Conservation (phyloP, 2,888 invertebrate species). For the Peribatodes rhomboidaria region DNA sequence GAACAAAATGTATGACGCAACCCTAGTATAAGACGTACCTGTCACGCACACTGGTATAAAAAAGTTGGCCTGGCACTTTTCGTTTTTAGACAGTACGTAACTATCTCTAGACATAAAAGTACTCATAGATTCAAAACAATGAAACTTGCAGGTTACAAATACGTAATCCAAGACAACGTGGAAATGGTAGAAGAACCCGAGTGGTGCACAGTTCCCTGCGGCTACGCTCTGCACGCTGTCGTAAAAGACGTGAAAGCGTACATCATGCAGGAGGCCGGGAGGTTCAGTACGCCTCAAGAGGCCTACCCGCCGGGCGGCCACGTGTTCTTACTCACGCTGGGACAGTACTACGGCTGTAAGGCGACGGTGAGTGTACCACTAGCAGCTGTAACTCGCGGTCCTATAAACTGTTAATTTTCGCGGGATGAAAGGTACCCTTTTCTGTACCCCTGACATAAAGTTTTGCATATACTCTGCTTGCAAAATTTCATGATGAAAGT, state of each 20-base stretch:
- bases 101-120: too few species aligned
- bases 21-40: too few species aligned
- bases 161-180: constrained; percentile 85
- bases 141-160: constrained; percentile 70
- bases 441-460: too few species aligned
- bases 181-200: constrained; percentile 89
- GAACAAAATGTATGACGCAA: too few species aligned
- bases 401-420: too few species aligned
- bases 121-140: not conserved
- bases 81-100: too few species aligned
- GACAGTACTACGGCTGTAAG: constrained; percentile 93
- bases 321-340: constrained; percentile 91
- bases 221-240: constrained; percentile 90
- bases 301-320: constrained; percentile 89
- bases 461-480: too few species aligned
- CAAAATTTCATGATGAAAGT: too few species aligned
- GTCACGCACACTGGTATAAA: too few species aligned
- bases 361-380: constrained; percentile 85
- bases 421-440: too few species aligned
- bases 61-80: too few species aligned
- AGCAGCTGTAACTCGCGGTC: not conserved
- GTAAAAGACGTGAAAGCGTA: constrained; percentile 66
- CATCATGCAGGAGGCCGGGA: constrained; percentile 54
- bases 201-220: constrained; percentile 88
- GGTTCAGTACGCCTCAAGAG: constrained; percentile 65